Evolutionary conservation across 30 jellyfish, hydroid and myxozoan genomes (phyloP), one percentile per base, ranked within the genome.

Genomic region (Aurelia aurita): DNA sequence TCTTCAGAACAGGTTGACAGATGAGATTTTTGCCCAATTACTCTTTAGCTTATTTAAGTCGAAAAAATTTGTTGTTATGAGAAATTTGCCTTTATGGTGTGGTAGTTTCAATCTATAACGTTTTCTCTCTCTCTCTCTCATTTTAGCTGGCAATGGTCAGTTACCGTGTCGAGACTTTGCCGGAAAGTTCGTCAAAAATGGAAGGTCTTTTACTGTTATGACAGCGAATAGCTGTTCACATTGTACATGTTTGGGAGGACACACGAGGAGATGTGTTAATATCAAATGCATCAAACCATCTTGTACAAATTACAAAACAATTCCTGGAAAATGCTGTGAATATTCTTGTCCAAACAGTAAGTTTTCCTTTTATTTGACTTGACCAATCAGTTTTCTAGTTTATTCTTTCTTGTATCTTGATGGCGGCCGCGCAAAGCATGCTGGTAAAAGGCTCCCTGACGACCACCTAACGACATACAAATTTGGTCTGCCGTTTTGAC

Each of bases 291-390:
- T 83, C 19, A 82, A 76, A 34, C 98, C 98, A 20, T 74, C 63
- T 16, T 93, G 98, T 60, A 85, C 61, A 19, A 76, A 93, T 62
- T 93, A 72, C 72, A 76, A 77, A 53, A 66, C 68, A 21, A 5
- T 31, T 31, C 97, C 96, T 9, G 98, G 97, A 45, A 87, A 82
- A 75, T 93, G 98, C 80, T 93, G 97, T 49, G 96, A 93, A 77
- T 93, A 93, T 82, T 87, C 95, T 1, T 93, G 98, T 69, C 98
- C 98, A 2, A 80, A 71, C 55, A 84, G 96, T 81, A 45, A 61
- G 90, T 58, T 29, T 55, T 21, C 11, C 9, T 44, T 31, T 68
- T 22, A 39, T 39, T 39, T 8, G 51, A 7, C 51, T 39, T 6
- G 9, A 4, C 51, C 0, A 2, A 9, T 39, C 15, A 4, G 7